Percentiles rank a stretch among this genome's conserved stretches.
These are phyloP conservation scores for Mormyrus hasselquistii DNA, from an alignment of 2,797 vertebrate genomes.

Conservation along the genomic window DNA sequence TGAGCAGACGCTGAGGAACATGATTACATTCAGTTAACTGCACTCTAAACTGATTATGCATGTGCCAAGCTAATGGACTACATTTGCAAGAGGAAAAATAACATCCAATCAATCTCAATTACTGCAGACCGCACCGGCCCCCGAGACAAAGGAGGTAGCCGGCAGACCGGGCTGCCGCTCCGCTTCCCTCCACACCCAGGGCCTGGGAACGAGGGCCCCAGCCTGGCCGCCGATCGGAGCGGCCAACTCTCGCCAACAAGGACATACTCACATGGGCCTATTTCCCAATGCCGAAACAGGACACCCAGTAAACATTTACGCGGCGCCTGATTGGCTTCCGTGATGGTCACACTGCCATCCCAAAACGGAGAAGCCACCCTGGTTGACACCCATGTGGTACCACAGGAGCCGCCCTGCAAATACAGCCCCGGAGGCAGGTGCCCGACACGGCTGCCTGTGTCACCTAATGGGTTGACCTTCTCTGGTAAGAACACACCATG, in stretches of 20 bases:
- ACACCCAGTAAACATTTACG: neutral
- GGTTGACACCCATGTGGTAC: neutral
- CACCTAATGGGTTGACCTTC: neutral
- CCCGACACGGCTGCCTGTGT: neutral
- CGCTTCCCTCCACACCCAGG: slow-evolving; percentile 58
- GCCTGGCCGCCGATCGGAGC: slow-evolving; percentile 40
- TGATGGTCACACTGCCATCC: neutral
- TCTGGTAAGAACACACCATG: neutral
- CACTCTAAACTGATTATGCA: slow-evolving; percentile 99
- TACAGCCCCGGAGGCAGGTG: neutral
- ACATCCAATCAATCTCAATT: slow-evolving; percentile 99
- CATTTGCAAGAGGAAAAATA: slow-evolving; percentile 99
- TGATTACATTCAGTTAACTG: slow-evolving; percentile 99
- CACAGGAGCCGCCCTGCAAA: neutral
- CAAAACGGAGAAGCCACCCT: neutral
- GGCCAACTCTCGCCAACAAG: neutral
- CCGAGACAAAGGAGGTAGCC: slow-evolving; percentile 78
- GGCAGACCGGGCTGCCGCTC: slow-evolving; percentile 53
- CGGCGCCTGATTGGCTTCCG: neutral
- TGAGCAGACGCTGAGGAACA: slow-evolving; percentile 98
- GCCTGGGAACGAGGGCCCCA: slow-evolving; percentile 40
- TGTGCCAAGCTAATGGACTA: slow-evolving; percentile 99
- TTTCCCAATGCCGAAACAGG: neutral
- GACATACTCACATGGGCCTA: neutral
- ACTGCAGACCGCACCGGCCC: slow-evolving; percentile 80